Conservation (phyloP, 2,888 invertebrate species). For the Agrochola lota region DNA sequence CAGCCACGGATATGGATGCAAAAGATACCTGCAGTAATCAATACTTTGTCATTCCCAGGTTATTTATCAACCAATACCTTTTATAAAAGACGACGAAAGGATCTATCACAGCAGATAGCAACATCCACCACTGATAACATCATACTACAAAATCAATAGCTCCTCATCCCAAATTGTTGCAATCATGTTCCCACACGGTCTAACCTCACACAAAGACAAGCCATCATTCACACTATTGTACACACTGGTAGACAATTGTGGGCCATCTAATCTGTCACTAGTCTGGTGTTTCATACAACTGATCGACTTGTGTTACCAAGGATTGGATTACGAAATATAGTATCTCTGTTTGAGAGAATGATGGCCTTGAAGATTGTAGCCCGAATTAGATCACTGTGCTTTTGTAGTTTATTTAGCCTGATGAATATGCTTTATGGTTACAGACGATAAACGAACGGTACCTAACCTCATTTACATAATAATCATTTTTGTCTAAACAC, state of each 20-base stretch:
- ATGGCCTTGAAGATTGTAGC: constrained; percentile 23
- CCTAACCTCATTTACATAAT: background rate
- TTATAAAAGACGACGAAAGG: background rate
- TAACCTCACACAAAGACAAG: constrained; percentile 28
- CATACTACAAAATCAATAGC: constrained; percentile 18
- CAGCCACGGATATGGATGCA: background rate
- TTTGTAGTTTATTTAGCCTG: background rate
- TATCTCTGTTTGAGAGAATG: constrained; percentile 17
- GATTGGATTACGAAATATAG: constrained; percentile 64
- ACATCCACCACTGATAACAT: background rate
- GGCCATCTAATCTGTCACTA: constrained; percentile 49
- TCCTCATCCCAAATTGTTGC: constrained; percentile 33
- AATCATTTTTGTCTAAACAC: background rate
- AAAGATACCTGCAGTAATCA: background rate
- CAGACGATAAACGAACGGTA: background rate
- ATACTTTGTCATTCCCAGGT: background rate
- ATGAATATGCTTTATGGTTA: background rate
- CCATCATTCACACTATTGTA: constrained; percentile 57
- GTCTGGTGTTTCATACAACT: constrained; percentile 41
- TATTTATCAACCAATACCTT: background rate
- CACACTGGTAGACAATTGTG: constrained; percentile 22
- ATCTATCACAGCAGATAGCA: background rate
- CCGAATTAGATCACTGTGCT: constrained; percentile 10
- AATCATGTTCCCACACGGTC: constrained; percentile 54
- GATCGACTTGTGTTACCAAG: constrained; percentile 58